Conservation (phyloP, 2,113 vertebrate species). For the Spheniscus mendiculus region DNA sequence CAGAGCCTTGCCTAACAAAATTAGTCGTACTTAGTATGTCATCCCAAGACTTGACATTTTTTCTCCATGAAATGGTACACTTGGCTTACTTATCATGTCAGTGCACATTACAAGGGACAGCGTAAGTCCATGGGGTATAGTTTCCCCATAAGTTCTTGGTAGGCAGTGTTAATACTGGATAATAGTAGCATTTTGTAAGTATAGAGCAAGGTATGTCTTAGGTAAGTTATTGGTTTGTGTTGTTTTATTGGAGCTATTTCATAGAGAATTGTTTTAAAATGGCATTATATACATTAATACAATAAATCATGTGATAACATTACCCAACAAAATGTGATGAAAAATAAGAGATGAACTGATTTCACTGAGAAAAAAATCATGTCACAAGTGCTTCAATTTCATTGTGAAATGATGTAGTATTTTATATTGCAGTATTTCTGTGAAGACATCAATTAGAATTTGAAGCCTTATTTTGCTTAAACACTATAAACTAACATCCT, state of each 20-base stretch:
- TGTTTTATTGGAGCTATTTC: background rate
- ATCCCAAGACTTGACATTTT: background rate
- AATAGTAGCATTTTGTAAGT: background rate
- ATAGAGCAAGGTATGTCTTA: background rate
- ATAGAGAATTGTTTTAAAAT: background rate
- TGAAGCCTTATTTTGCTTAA: background rate
- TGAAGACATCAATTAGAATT: background rate
- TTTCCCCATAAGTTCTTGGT: background rate
- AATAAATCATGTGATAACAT: background rate
- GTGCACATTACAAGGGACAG: background rate
- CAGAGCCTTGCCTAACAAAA: background rate
- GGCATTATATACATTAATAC: background rate
- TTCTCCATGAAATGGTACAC: background rate
- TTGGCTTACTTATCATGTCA: background rate
- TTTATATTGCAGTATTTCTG: background rate
- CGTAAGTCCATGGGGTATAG: background rate
- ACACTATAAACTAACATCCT: background rate
- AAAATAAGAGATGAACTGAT: background rate
- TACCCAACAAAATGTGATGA: background rate
- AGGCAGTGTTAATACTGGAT: background rate
- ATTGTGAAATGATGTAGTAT: background rate
- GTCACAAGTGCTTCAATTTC: background rate
- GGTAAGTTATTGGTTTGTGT: background rate
- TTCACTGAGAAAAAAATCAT: background rate
- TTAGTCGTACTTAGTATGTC: background rate